Base-by-base conservation (phyloP, 2,888 invertebrate species). In the Hybos culiciformis region DNA sequence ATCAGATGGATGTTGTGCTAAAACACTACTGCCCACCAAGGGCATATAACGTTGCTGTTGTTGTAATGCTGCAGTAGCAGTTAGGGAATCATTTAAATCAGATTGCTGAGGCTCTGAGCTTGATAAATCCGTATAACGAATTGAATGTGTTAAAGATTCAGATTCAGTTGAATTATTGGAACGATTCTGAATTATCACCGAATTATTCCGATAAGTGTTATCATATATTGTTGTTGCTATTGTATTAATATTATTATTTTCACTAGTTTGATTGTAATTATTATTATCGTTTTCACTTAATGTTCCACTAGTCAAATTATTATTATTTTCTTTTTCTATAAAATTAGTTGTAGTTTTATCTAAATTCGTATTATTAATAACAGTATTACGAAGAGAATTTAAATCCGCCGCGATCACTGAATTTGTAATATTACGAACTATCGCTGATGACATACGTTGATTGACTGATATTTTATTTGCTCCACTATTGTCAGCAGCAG, bases 381-480 rank as follows among this genome's bases (percentile, higher is more conserved):
- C n/a, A 12, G 9, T 26, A 4, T 26, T 9, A 26, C 9, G n/a
- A 12, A 26, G n/a, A 12, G 26, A 26, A 26, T 26, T 26, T 26
- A n/a, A n/a, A n/a, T n/a, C n/a, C n/a, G n/a, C n/a, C 14, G 29
- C n/a, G 11, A n/a, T 29, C 17, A 17, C 5, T 32, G 17, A 14
- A 17, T 15, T 32, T 4, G 11, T 14, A 29, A 29, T n/a, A 29
- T 8, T 29, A 5, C 29, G 29, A 29, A 49, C 34, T n/a, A 48
- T 46, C 29, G 48, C 48, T 26, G 49, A 48, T 34, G 49, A 46
- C 5, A 49, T 44, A 11, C 44, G 43, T 4, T 48, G 32, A 32
- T 14, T 15, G 18, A 32, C 32, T 32, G 32, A 32, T 32, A 17
- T 8, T 17, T n/a, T n/a, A n/a, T n/a, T n/a, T n/a, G n/a, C n/a